Conservation (phyloP, 2,888 invertebrate genomes). For the Eupithecia exiguata region DNA sequence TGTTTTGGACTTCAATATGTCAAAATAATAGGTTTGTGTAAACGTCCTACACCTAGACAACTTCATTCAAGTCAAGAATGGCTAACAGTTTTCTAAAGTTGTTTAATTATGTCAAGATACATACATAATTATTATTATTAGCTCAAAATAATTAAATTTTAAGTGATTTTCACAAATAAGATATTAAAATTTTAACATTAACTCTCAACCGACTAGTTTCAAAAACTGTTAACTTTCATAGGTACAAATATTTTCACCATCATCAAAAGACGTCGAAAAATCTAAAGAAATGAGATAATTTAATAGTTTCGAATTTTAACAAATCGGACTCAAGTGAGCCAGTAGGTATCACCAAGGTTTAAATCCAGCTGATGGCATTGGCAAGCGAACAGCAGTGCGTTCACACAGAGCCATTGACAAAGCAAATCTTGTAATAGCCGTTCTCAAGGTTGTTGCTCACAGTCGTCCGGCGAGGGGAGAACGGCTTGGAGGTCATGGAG, state of each 20-base stretch:
- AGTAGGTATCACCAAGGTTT: slow-evolving; percentile 49
- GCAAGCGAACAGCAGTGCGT: slow-evolving; percentile 55
- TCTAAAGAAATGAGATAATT: slow-evolving; percentile 10
- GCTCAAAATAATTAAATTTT: neutral
- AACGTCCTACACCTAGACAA: slow-evolving; percentile 20
- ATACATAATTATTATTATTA: slow-evolving; percentile 1
- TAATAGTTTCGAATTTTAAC: slow-evolving; percentile 29
- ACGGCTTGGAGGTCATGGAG: slow-evolving; percentile 70
- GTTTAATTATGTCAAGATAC: neutral
- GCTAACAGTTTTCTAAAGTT: slow-evolving; percentile 10
- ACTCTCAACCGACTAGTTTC: slow-evolving; percentile 27
- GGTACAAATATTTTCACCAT: slow-evolving; percentile 18
- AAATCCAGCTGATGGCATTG: slow-evolving; percentile 40
- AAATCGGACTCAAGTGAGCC: neutral
- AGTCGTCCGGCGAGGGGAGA: slow-evolving; percentile 83
- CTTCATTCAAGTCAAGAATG: slow-evolving; percentile 10
- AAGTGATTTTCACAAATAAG: neutral
- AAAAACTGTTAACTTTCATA: slow-evolving; percentile 32
- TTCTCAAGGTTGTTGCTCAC: slow-evolving; percentile 75
- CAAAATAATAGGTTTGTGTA: neutral
- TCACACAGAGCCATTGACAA: slow-evolving; percentile 84
- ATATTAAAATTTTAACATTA: neutral
- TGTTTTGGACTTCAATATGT: neutral
- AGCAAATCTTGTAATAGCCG: slow-evolving; percentile 84
- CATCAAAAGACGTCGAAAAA: slow-evolving; percentile 29